Base-by-base conservation (phyloP, 2,888 invertebrate genomes). In the Noctuana brunneofusca region DNA sequence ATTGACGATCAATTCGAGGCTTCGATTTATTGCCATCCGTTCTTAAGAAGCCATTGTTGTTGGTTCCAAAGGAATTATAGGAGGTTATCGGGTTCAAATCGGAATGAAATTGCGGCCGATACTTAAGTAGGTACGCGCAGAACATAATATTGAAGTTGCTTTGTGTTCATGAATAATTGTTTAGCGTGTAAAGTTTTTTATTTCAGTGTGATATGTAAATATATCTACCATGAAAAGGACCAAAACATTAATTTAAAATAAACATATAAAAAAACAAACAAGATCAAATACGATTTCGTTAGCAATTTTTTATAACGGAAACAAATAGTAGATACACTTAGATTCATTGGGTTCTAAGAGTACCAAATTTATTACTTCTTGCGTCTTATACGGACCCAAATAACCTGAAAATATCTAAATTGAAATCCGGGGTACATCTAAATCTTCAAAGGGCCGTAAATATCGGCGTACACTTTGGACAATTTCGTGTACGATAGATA, bases 21-120 rank as follows among this genome's bases (percentile, higher is more conserved):
- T 86, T 82, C 86, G 84, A 87, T 87, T 88, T 89, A 88, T 87
- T 78, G 81, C 79, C 81, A 83, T 84, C 77, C 82, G 78, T 84
- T 86, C 83, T 82, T 83, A 80, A 83, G 81, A 74, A 78, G 78
- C 80, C 68, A 84, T 88, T 87, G 85, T 87, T 84, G 83, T 78
- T 79, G 76, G 74, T 73, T 74, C 77, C 78, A 81, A 83, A 80
- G 80, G 81, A 83, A 82, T 87, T 86, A 86, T 83, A 80, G 73
- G 80, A 80, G 73, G 80, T 77, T 81, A 81, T 82, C 78, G 75
- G 75, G 73, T 71, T 67, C 54, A 72, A 71, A 66, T 58, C 64
- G 69, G 75, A 80, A 79, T 76, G 76, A 76, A 75, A 79, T 66
- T 62, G 62, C 63, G 72, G 75, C 14, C 41, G 9, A 46, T 46